These are phyloP conservation scores for Microtus ochrogaster DNA, from an alignment of 2,113 vertebrate genomes.

Conservation along the genomic window DNA sequence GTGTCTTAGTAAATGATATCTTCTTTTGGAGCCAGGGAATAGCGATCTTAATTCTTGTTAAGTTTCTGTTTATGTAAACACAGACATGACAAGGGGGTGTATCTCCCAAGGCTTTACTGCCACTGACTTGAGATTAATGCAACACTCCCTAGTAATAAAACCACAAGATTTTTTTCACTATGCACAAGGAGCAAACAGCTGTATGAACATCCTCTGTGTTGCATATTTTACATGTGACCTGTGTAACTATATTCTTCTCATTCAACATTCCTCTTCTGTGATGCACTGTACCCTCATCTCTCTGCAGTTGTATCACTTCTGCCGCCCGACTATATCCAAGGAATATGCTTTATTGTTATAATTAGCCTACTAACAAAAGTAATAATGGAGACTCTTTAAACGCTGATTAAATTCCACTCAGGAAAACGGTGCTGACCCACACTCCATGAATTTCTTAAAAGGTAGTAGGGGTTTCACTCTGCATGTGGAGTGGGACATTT, in stretches of 20 bases:
- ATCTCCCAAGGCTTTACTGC: not conserved
- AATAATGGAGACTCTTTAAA: not conserved
- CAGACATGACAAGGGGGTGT: not conserved
- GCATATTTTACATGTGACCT: constrained; percentile 60
- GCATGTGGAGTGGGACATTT: too few relatives aligned
- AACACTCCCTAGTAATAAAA: constrained; percentile 18
- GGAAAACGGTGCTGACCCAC: not conserved
- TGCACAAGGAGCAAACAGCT: not conserved
- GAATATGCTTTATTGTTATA: not conserved
- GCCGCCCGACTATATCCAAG: not conserved
- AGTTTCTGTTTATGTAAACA: constrained; percentile 65
- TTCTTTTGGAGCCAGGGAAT: constrained; percentile 20
- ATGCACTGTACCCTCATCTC: not conserved
- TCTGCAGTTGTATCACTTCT: not conserved
- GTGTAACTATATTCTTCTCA: constrained; percentile 9
- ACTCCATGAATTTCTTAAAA: not conserved
- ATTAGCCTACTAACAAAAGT: not conserved
- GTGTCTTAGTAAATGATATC: constrained; percentile 49
- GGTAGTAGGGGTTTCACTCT: not conserved
- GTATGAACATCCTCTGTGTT: not conserved
- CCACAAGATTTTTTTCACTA: constrained; percentile 9
- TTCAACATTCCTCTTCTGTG: constrained; percentile 56
- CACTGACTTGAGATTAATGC: constrained; percentile 8
- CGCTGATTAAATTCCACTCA: constrained; percentile 5
- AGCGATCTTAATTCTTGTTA: constrained; percentile 45